phyloP scores from a whole-genome alignment of 2,797 vertebrate species.

The Stomatorhinus walkeri region DNA sequence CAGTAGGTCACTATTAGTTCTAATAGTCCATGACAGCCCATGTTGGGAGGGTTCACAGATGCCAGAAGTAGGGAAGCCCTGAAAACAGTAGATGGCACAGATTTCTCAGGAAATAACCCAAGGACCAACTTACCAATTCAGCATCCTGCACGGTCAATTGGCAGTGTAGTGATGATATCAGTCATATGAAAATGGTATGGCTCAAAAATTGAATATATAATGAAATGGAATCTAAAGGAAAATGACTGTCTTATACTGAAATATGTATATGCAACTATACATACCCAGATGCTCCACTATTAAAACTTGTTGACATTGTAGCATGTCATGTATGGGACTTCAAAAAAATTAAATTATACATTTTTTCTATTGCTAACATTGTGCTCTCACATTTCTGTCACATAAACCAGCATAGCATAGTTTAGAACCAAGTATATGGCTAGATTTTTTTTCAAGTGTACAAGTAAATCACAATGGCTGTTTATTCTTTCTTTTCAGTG shows the following conservation, averaged over 20 bases:
- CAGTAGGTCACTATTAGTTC: slow-evolving; percentile 2
- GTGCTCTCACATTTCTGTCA: neutral
- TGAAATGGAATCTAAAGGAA: neutral
- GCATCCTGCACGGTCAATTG: neutral
- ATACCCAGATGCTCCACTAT: neutral
- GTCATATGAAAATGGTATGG: neutral
- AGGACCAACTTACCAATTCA: neutral
- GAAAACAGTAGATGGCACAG: neutral
- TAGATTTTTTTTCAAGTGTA: neutral
- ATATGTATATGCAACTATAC: neutral
- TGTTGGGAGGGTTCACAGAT: neutral
- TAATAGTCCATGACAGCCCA: neutral
- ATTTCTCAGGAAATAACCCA: neutral
- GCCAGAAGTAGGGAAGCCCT: neutral
- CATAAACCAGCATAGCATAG: neutral
- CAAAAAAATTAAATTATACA: neutral
- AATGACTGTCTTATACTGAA: neutral
- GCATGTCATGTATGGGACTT: neutral
- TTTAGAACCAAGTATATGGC: neutral
- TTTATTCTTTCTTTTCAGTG: neutral
- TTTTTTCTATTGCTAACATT: neutral
- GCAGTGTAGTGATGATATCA: neutral
- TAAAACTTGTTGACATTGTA: neutral
- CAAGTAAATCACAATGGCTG: slow-evolving; percentile 1
- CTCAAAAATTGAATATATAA: neutral